Evolutionary conservation across 1,140 invertebrate species (phyloP), one percentile per base, ranked within the genome.

Genomic region (Heliconius himera): DNA sequence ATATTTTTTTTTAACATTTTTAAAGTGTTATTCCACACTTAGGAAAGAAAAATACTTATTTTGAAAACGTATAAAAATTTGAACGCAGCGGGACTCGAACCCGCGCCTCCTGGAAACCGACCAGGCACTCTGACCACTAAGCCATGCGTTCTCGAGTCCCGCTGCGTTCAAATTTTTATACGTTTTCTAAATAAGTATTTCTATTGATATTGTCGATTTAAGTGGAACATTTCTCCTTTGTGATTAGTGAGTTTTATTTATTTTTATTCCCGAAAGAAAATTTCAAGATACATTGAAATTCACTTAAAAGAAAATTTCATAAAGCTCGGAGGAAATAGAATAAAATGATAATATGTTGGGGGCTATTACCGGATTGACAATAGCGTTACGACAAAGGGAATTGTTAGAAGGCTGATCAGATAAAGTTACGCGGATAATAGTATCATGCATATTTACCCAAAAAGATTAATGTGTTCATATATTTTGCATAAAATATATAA

Each of bases 341-440:
- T 91, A 90, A 91, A 88, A 91, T 85, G 87, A 87, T 87, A 90
- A 91, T 91, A 92, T 89, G 91, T 89, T 82, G 41, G 82, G 84
- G 81, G 87, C 88, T 87, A 91, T 89, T 89, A 90, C 86, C 71
- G 82, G 78, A 85, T 84, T 86, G 80, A 92, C 91, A 92, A 92
- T 91, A 82, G 91, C 84, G 83, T 78, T 82, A 81, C 83, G 86
- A 92, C 91, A 92, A 93, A 93, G 89, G 86, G 86, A 89, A 89
- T 66, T 87, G 85, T 88, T 87, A 88, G 88, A 92, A 85, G 86
- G 85, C 88, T 90, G 84, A 84, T 84, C 84, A 88, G 85, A 88
- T 91, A 88, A 91, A 89, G 88, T 92, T 93, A 91, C 90, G 87
- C 83, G 87, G 87, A 88, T 85, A 81, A 84, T 81, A 86, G 81